phyloP scores from a whole-genome alignment of 2,888 invertebrate species.

The Cantharis rustica region DNA sequence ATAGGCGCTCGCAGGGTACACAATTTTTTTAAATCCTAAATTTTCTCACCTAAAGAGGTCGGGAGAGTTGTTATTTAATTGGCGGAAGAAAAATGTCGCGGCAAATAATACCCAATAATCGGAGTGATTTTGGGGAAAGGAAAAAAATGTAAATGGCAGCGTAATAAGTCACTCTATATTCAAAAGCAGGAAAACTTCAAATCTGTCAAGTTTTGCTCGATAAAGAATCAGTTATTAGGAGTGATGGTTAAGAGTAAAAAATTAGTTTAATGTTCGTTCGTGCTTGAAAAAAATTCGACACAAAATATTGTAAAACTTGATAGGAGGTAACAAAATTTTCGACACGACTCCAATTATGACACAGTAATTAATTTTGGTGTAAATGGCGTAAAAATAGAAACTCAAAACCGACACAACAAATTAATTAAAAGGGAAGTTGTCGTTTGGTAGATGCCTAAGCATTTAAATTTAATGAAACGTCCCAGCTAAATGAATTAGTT shows the following conservation, averaged over 20 bases:
- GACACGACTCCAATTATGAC: neutral
- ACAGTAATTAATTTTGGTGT: slow-evolving; percentile 20
- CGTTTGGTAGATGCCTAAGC: slow-evolving; percentile 11
- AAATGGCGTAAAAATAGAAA: slow-evolving; percentile 21
- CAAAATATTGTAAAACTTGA: neutral
- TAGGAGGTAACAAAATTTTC: slow-evolving; percentile 5
- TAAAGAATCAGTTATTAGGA: slow-evolving; percentile 31
- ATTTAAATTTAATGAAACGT: slow-evolving; percentile 27
- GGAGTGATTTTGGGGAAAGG: neutral
- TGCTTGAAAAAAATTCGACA: neutral
- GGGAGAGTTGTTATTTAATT: neutral
- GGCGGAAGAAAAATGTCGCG: neutral
- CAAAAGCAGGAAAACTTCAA: slow-evolving; percentile 27
- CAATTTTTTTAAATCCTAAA: neutral
- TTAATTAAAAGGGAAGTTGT: slow-evolving; percentile 14
- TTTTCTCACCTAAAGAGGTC: neutral
- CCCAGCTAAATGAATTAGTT: slow-evolving; percentile 18
- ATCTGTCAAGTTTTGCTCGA: slow-evolving; percentile 24
- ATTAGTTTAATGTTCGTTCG: neutral
- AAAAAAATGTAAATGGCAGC: slow-evolving; percentile 23
- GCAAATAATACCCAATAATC: neutral
- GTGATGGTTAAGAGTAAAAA: neutral
- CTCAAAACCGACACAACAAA: slow-evolving; percentile 10
- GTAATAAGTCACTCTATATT: slow-evolving; percentile 33
- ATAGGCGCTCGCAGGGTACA: neutral